phyloP scores from a whole-genome alignment of 37 sponge, comb jelly and placozoan species.

The Tethya wilhelma region DNA sequence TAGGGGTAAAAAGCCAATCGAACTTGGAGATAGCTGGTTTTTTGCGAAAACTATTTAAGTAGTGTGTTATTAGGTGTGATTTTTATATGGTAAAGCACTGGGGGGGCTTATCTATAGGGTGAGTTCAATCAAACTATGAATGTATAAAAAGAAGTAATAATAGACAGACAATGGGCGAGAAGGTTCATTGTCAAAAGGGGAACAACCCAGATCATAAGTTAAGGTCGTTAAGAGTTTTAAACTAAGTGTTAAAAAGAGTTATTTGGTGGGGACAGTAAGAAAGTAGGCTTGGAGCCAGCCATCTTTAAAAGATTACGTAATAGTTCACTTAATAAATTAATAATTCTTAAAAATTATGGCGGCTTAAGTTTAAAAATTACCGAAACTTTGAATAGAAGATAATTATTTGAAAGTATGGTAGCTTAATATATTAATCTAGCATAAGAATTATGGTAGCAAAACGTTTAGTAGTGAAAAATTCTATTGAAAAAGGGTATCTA shows the following conservation, averaged over 20 bases:
- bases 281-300: conserved; percentile 94
- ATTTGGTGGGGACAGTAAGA: conserved; percentile 56
- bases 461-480: conserved; percentile 67
- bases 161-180: conserved; percentile 76
- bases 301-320: conserved; percentile 90
- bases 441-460: conserved; percentile 76
- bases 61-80: conserved; percentile 50
- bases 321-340: conserved; percentile 72
- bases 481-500: conserved; percentile 70
- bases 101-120: conserved; percentile 35
- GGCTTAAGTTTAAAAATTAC: conserved; percentile 72
- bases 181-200: conserved; percentile 80
- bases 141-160: conserved; percentile 63
- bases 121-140: conserved; percentile 69
- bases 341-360: conserved; percentile 69
- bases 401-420: background rate
- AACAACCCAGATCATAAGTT: conserved; percentile 84
- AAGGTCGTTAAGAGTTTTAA: conserved; percentile 54
- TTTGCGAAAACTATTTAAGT: conserved; percentile 91
- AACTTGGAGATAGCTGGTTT: conserved; percentile 94
- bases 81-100: conserved; percentile 76
- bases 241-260: conserved; percentile 67
- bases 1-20: conserved; percentile 91
- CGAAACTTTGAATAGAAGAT: conserved; percentile 65
- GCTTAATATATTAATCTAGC: background rate